Evolutionary conservation across 1,140 invertebrate genomes (phyloP).

Genomic region (Portunus trituberculatus): DNA sequence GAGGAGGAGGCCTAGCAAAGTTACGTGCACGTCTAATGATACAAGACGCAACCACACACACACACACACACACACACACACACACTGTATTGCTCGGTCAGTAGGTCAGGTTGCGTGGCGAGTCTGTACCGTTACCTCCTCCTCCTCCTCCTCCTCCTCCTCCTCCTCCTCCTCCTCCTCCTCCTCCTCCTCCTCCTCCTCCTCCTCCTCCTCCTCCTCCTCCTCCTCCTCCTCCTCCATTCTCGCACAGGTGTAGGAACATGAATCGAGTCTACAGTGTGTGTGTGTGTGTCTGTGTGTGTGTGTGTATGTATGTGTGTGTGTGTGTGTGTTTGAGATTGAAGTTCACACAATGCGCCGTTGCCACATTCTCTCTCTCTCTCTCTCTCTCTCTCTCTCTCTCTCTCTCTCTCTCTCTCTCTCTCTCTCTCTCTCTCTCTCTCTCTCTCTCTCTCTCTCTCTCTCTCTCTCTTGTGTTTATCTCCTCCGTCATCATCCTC

Average conservation of each 20-base stretch:
- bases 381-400: slow-evolving; percentile 23
- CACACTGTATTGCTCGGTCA: not conserved
- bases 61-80: slow-evolving; percentile 17
- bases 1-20: not conserved
- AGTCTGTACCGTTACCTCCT: slow-evolving; percentile 13
- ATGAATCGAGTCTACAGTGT: not conserved
- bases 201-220: slow-evolving; percentile 46
- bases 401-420: slow-evolving; percentile 12
- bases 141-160: slow-evolving; percentile 46
- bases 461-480: not conserved
- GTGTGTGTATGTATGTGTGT: no score
- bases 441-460: not conserved
- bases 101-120: not conserved
- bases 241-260: slow-evolving; percentile 18
- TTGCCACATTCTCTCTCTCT: not conserved
- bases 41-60: not conserved
- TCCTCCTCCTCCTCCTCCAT: not conserved
- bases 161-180: slow-evolving; percentile 32
- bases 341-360: not conserved
- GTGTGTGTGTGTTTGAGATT: not conserved
- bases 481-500: not conserved
- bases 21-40: not conserved
- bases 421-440: not conserved
- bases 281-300: not conserved
- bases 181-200: slow-evolving; percentile 31